phyloP scores from a whole-genome alignment of 1,140 invertebrate genomes.

The Bacillus rossius region DNA sequence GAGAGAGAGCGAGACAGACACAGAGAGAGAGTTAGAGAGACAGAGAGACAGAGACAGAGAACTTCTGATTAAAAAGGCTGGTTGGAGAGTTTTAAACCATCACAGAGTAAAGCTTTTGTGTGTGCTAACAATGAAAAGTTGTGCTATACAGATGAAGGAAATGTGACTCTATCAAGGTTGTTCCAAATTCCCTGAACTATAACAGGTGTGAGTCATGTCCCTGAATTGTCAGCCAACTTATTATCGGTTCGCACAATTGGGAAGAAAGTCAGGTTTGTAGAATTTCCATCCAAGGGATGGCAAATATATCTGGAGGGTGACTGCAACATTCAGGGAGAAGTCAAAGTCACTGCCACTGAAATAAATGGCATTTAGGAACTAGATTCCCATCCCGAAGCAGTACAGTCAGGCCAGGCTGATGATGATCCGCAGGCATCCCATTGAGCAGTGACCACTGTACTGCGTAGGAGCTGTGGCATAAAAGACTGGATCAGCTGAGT shows the following conservation, averaged over 20 bases:
- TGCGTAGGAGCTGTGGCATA: background rate
- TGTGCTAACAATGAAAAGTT: background rate
- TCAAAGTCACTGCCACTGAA: background rate
- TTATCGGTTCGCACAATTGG: background rate
- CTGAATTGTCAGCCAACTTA: background rate
- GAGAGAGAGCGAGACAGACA: too few relatives aligned
- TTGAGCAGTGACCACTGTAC: too few relatives aligned
- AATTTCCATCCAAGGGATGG: background rate
- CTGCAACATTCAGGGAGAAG: background rate
- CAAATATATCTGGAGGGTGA: background rate
- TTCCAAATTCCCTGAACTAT: background rate
- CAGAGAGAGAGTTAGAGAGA: too few relatives aligned
- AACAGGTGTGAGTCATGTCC: background rate
- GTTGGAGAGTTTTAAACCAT: background rate
- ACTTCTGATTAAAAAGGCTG: background rate
- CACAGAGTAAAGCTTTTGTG: background rate
- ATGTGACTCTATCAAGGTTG: background rate
- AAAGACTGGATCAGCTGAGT: slow-evolving; percentile 6
- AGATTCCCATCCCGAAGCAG: background rate
- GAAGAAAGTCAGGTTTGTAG: background rate
- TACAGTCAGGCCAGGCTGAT: background rate
- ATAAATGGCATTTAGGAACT: background rate
- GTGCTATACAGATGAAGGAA: background rate
- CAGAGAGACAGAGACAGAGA: too few relatives aligned
- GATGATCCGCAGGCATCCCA: too few relatives aligned